These are phyloP conservation scores for Rhabdophis nuchalis DNA, from an alignment of 2,797 vertebrate species.

Conservation along the genomic window DNA sequence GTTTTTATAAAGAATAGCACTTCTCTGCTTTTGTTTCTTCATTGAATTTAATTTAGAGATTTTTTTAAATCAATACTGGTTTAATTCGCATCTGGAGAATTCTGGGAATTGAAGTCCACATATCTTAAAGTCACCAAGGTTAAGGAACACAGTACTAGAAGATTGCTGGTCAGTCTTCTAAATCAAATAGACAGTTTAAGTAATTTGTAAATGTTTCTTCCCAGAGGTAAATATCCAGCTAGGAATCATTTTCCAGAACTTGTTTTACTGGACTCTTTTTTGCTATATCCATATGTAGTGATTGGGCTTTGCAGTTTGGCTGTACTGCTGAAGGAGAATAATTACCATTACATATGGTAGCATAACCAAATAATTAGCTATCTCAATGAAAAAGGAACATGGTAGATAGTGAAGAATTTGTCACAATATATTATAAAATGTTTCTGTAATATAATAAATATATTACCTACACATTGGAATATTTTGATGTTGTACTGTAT, in stretches of 20 bases:
- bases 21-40: background rate
- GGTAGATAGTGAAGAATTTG: slow-evolving; percentile 21
- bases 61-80: background rate
- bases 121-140: background rate
- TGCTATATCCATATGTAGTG: background rate
- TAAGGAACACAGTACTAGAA: background rate
- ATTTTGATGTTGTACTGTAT: background rate
- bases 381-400: slow-evolving; percentile 41
- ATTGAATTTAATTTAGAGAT: background rate
- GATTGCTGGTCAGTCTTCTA: background rate
- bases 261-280: background rate
- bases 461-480: background rate
- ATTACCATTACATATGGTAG: background rate
- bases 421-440: background rate
- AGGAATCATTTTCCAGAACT: background rate
- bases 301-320: background rate
- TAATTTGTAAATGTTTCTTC: background rate
- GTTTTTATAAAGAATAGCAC: background rate
- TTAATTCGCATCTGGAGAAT: background rate
- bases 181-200: background rate
- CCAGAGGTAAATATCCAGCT: background rate
- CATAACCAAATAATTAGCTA: slow-evolving; percentile 50
- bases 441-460: background rate
- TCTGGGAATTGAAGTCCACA: background rate
- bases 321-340: slow-evolving; percentile 1